Evolutionary conservation across 2,888 invertebrate species (phyloP), one percentile per base, ranked within the genome.

Genomic region (Agonopterix subpropinquella): DNA sequence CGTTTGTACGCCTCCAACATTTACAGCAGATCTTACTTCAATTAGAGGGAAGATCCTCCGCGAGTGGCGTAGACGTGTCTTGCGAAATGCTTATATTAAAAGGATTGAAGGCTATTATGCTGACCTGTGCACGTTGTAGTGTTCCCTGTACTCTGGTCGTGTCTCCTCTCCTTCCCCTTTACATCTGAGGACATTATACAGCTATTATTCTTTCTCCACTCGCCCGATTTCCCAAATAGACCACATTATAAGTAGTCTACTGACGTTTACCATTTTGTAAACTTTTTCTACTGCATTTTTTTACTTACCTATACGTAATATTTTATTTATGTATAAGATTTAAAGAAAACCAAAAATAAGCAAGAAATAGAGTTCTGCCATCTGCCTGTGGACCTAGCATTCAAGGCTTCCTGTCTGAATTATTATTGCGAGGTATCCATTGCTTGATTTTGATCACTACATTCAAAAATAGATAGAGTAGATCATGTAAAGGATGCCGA

Each of bases 51-150:
- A 39, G n/a, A n/a, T 39, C 39, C n/a, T n/a, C n/a, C 39, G 9
- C 5, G n/a, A 10, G 4, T n/a, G n/a, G 11, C 13, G 10, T n/a
- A n/a, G n/a, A n/a, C n/a, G n/a, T n/a, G 13, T 11, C 4, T 42
- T 11, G 11, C 11, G 13, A 42, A 8, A 42, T 3, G 10, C 9
- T 44, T 44, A n/a, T n/a, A n/a, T n/a, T n/a, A n/a, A n/a, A n/a
- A 10, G 10, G 35, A 36, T 36, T 13, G 8, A 7, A 43, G 13
- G 13, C 9, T 11, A 2, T 10, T 0, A 5, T 37, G n/a, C 48
- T 35, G 5, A 79, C 80, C 82, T 79, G 65, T 77, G 80, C 3
- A 67, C 35, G 8, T 67, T 70, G 53, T 72, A 81, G 11, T 74
- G 73, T 0, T 77, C 80, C 5, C 79, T 61, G 54, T 71, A 83